phyloP scores from a whole-genome alignment of 2,113 vertebrate species.

The Trichomycterus rosablanca region DNA sequence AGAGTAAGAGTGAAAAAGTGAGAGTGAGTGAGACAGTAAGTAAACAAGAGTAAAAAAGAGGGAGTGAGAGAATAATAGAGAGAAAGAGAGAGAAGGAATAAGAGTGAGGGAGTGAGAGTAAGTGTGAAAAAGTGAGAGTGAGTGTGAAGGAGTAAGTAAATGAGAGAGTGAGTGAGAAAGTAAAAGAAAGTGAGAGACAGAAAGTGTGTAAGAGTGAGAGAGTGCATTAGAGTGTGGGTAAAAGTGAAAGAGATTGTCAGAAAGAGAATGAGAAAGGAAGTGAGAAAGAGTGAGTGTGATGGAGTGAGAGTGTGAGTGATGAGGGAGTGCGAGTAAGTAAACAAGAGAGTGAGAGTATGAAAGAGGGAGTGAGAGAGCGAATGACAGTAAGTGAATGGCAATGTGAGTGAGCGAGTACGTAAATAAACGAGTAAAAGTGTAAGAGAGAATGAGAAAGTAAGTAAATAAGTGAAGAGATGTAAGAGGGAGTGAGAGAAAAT shows the following conservation, averaged over 20 bases:
- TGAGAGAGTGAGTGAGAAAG: slow-evolving; percentile 18
- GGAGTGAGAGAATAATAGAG: slow-evolving; percentile 27
- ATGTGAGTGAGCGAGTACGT: no score
- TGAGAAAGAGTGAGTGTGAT: slow-evolving; percentile 23
- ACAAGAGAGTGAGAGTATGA: slow-evolving; percentile 52
- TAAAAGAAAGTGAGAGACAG: slow-evolving; percentile 43
- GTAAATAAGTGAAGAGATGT: no score
- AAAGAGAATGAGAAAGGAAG: slow-evolving; percentile 49
- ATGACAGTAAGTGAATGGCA: slow-evolving; percentile 8
- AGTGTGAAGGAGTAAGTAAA: slow-evolving; percentile 38
- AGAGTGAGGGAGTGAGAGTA: slow-evolving; percentile 17
- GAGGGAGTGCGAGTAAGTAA: slow-evolving; percentile 24
- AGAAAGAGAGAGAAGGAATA: slow-evolving; percentile 38
- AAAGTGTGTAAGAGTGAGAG: slow-evolving; percentile 23
- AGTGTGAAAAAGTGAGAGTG: slow-evolving; percentile 35
- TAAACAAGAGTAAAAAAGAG: slow-evolving; percentile 21
- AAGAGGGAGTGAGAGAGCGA: slow-evolving; percentile 24
- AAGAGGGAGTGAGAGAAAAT: no score
- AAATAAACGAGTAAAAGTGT: no score
- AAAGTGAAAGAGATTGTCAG: slow-evolving; percentile 44
- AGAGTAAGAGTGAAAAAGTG: neutral
- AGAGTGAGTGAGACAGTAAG: slow-evolving; percentile 44
- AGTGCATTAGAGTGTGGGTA: no score
- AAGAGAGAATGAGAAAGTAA: no score
- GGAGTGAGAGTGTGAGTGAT: slow-evolving; percentile 14